Evolutionary conservation across 1,140 invertebrate genomes (phyloP).

Genomic region (Zaprionus lachaisei): DNA sequence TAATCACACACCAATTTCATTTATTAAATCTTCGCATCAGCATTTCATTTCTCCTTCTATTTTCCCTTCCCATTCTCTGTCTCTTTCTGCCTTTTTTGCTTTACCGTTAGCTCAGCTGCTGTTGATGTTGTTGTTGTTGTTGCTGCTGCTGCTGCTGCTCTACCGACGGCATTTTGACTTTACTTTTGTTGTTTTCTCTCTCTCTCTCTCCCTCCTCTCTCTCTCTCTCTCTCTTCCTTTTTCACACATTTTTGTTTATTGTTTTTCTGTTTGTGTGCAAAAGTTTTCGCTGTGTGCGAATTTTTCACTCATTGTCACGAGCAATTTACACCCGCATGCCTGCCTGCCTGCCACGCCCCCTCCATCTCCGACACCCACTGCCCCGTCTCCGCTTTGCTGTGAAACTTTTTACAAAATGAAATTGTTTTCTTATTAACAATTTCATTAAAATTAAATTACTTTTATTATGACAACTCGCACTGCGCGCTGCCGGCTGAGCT

Average conservation of each 20-base stretch:
- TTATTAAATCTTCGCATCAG: constrained; percentile 85
- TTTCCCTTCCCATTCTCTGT: constrained; percentile 34
- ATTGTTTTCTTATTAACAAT: constrained; percentile 83
- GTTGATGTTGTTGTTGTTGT: neutral
- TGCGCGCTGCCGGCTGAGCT: constrained; percentile 41
- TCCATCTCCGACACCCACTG: too few species aligned
- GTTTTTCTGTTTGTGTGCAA: constrained; percentile 40
- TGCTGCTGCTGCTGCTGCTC: constrained; percentile 19
- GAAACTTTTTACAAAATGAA: constrained; percentile 83
- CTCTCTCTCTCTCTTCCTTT: constrained; percentile 45
- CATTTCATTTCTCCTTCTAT: constrained; percentile 77
- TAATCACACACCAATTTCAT: constrained; percentile 85
- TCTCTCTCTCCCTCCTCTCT: constrained; percentile 18
- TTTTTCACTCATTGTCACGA: constrained; percentile 75
- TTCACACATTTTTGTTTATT: constrained; percentile 53
- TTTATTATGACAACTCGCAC: constrained; percentile 68
- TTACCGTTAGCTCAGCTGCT: constrained; percentile 2
- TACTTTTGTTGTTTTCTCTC: constrained; percentile 20
- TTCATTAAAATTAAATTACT: constrained; percentile 83
- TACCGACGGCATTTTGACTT: constrained; percentile 2
- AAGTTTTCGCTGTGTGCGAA: constrained; percentile 19
- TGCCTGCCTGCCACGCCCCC: constrained; percentile 9
- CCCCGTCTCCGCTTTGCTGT: constrained; percentile 9
- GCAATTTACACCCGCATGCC: constrained; percentile 65
- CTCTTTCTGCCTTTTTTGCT: constrained; percentile 20